phyloP scores from a whole-genome alignment of 1,140 invertebrate genomes.

The Conus ventricosus region DNA sequence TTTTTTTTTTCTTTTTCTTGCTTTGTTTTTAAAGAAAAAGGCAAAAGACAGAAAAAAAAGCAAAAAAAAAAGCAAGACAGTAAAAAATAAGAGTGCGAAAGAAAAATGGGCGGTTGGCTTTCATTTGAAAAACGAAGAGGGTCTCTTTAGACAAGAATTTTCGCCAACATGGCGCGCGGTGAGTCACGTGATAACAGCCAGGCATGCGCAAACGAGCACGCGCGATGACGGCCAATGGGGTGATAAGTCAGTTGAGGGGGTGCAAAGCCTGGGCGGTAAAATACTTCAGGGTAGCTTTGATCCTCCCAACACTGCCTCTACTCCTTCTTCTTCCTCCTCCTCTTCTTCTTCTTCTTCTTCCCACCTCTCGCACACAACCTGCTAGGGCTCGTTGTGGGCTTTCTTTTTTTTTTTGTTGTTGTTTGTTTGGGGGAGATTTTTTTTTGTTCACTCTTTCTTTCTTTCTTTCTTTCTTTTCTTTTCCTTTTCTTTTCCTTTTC shows the following conservation, averaged over 20 bases:
- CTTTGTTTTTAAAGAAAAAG: too few species aligned
- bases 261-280: constrained; percentile 29
- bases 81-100: not conserved
- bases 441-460: too few species aligned
- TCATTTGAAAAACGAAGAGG: not conserved
- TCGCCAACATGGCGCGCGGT: not conserved
- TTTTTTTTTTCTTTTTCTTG: too few species aligned
- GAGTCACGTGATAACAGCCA: constrained; percentile 25
- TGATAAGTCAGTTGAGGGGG: constrained; percentile 41
- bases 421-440: too few species aligned
- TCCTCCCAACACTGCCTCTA: not conserved
- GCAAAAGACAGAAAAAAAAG: too few species aligned
- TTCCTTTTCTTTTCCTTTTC: too few species aligned
- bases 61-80: too few species aligned
- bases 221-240: constrained; percentile 29
- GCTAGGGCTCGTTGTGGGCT: too few species aligned
- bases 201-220: constrained; percentile 39
- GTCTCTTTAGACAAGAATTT: not conserved
- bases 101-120: not conserved
- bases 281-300: constrained; percentile 5
- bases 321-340: not conserved
- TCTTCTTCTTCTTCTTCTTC: too few species aligned
- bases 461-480: too few species aligned
- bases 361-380: too few species aligned
- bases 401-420: too few species aligned